phyloP scores from a whole-genome alignment of 2,797 vertebrate species.

The Dermochelys coriacea region DNA sequence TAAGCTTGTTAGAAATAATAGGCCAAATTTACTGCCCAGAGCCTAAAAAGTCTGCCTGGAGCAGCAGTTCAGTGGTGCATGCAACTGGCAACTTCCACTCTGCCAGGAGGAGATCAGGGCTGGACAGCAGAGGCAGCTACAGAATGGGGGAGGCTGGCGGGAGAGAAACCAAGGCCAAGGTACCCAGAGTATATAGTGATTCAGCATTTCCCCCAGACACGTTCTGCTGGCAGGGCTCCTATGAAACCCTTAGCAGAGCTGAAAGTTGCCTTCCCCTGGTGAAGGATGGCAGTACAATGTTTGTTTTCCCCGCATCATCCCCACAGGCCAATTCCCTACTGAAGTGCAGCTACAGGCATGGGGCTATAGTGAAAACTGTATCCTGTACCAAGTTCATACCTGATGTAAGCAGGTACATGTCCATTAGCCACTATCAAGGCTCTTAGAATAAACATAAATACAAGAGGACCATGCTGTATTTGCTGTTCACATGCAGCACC shows the following conservation, averaged over 20 bases:
- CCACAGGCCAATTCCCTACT: not conserved
- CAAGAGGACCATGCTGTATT: not conserved
- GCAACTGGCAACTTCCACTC: not conserved
- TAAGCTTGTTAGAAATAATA: not conserved
- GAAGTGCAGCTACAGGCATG: not conserved
- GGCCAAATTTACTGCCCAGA: not conserved
- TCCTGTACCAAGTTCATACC: not conserved
- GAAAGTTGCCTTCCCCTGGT: not conserved
- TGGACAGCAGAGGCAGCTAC: not conserved
- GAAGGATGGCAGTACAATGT: rapidly evolving
- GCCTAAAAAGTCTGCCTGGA: not conserved
- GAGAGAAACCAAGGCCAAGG: not conserved
- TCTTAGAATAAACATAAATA: not conserved
- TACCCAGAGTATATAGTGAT: not conserved
- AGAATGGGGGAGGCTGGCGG: not conserved
- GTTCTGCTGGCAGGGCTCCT: not conserved
- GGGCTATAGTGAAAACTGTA: not conserved
- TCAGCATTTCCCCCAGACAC: not conserved
- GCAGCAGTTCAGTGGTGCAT: not conserved
- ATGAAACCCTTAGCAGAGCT: not conserved
- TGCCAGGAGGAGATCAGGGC: not conserved
- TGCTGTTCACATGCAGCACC: rapidly evolving
- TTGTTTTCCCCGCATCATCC: not conserved
- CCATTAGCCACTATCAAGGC: rapidly evolving
- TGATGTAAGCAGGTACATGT: not conserved